Evolutionary conservation across 2,113 vertebrate genomes (phyloP).

Genomic region (Pristiophorus japonicus): DNA sequence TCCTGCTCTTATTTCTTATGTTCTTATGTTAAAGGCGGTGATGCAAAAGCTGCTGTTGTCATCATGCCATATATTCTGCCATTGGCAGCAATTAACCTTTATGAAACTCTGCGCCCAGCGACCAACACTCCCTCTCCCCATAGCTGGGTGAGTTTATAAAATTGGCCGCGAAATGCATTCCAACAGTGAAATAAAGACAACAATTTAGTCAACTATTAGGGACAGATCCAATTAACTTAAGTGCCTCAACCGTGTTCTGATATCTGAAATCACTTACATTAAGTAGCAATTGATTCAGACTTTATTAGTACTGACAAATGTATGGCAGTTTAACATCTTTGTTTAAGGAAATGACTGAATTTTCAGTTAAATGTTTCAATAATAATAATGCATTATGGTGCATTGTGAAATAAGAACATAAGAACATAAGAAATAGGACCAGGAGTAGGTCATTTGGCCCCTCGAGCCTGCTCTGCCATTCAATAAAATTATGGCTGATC

Average conservation of each 20-base stretch:
- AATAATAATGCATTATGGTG: conserved; percentile 4
- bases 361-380: not conserved
- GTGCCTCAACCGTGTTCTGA: not conserved
- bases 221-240: conserved; percentile 15
- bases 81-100: too few relatives aligned
- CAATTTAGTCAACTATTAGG: conserved; percentile 11
- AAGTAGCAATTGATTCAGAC: conserved; percentile 4
- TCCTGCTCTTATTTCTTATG: too few relatives aligned
- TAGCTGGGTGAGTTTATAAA: not conserved
- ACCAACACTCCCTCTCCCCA: not conserved
- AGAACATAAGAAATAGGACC: too few relatives aligned
- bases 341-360: conserved; percentile 6
- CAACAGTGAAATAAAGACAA: not conserved
- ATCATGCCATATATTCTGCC: not conserved
- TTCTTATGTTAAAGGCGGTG: not conserved
- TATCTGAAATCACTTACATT: not conserved
- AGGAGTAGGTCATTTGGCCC: too few relatives aligned
- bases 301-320: not conserved
- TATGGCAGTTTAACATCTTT: conserved; percentile 23
- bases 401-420: not conserved
- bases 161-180: not conserved
- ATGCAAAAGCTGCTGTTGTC: not conserved
- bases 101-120: not conserved
- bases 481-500: too few relatives aligned
- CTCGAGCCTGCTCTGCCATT: too few relatives aligned